These are phyloP conservation scores for Triplophysa siluroides DNA, from an alignment of 2,113 vertebrate genomes.

Conservation along the genomic window DNA sequence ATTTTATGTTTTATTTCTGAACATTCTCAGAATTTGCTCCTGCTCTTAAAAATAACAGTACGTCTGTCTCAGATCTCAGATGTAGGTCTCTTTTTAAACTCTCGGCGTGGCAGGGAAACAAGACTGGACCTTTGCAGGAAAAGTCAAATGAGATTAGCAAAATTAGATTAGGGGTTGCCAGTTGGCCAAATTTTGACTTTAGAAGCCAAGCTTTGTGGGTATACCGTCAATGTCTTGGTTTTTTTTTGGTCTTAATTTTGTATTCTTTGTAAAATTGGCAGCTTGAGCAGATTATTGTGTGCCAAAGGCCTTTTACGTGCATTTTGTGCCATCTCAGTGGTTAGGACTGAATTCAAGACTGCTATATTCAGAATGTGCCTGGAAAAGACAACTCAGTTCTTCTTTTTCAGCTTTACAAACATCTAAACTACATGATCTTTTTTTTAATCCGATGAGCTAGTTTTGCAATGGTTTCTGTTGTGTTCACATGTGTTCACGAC, in stretches of 20 bases:
- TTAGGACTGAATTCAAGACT: slow-evolving; percentile 26
- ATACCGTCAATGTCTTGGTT: not conserved
- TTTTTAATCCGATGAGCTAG: slow-evolving; percentile 16
- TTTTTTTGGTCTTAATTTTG: not conserved
- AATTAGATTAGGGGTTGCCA: slow-evolving; percentile 68
- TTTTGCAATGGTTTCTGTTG: not conserved
- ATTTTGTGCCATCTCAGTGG: slow-evolving; percentile 24
- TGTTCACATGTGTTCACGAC: slow-evolving; percentile 1
- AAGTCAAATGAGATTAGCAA: slow-evolving; percentile 71
- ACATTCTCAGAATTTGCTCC: not conserved
- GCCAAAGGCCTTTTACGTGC: not conserved
- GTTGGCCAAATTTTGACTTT: slow-evolving; percentile 53
- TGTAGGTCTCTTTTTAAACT: slow-evolving; percentile 19
- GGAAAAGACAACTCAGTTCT: slow-evolving; percentile 22
- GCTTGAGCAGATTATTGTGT: slow-evolving; percentile 19
- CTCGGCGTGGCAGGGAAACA: slow-evolving; percentile 60
- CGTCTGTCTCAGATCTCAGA: slow-evolving; percentile 2
- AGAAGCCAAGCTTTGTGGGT: not conserved
- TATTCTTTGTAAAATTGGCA: not conserved
- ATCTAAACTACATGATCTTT: slow-evolving; percentile 25
- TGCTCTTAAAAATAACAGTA: slow-evolving; percentile 22
- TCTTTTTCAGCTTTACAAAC: slow-evolving; percentile 10
- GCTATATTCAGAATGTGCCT: slow-evolving; percentile 27
- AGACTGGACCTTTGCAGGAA: slow-evolving; percentile 64
- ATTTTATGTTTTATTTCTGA: slow-evolving; percentile 24